Percentiles rank a stretch among this genome's conserved stretches.
Evolutionary conservation across 2,888 invertebrate species (phyloP).

Genomic region (Cheiracanthium punctorium): DNA sequence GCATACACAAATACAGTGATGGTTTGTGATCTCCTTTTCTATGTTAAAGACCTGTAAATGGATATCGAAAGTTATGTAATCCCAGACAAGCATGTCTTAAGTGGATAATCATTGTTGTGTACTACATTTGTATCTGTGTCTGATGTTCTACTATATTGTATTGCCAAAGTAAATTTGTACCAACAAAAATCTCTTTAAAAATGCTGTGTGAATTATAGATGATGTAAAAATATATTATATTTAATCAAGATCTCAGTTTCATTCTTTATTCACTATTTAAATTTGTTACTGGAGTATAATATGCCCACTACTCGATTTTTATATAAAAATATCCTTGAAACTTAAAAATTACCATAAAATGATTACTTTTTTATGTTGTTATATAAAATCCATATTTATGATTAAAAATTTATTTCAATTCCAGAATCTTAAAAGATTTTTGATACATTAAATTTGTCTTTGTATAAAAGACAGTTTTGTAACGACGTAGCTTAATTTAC

Average conservation of each 20-base stretch:
- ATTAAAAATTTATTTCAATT: too few species aligned
- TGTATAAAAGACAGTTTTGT: too few species aligned
- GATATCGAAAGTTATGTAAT: background rate
- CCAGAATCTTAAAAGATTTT: too few species aligned
- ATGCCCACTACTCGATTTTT: too few species aligned
- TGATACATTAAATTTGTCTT: too few species aligned
- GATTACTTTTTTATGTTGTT: too few species aligned
- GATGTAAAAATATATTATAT: slow-evolving; percentile 61
- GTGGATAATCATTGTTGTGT: slow-evolving; percentile 29
- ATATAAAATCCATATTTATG: too few species aligned
- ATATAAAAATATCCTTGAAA: too few species aligned
- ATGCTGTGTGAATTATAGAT: slow-evolving; percentile 53
- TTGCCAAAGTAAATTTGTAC: slow-evolving; percentile 63
- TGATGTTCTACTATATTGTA: slow-evolving; percentile 45
- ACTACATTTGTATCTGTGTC: slow-evolving; percentile 50
- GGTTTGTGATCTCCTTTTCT: background rate
- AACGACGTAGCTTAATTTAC: too few species aligned
- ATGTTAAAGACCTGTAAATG: background rate
- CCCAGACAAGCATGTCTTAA: slow-evolving; percentile 9
- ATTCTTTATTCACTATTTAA: too few species aligned
- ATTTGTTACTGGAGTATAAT: too few species aligned
- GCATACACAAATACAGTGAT: background rate
- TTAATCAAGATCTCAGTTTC: slow-evolving; percentile 53
- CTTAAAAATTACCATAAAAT: too few species aligned
- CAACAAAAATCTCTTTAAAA: slow-evolving; percentile 41